Evolutionary conservation across 1,140 invertebrate genomes (phyloP).

Genomic region (Akabosia matsudoensis): DNA sequence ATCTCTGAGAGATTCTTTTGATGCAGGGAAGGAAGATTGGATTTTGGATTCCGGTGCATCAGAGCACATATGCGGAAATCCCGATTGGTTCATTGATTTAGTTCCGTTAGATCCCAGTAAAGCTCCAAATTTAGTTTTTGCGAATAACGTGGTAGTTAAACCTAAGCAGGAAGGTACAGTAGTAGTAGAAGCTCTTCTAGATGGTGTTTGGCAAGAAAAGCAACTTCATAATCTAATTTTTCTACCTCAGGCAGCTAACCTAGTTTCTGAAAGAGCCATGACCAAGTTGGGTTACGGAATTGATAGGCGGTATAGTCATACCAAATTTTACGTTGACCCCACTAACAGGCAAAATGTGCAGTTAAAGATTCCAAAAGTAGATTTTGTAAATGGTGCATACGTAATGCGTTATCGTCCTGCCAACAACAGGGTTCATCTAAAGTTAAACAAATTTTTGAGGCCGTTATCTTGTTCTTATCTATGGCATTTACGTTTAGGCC

Average conservation of each 20-base stretch:
- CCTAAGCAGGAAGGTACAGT: not conserved
- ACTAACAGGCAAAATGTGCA: too few species aligned
- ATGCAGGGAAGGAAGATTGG: not conserved
- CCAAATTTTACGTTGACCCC: too few species aligned
- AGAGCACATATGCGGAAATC: not conserved
- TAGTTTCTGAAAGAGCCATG: slow-evolving; percentile 26
- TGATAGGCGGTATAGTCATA: not conserved
- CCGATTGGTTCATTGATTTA: not conserved
- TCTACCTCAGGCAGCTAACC: slow-evolving; percentile 23
- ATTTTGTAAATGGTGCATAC: not conserved
- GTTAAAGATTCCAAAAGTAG: not conserved
- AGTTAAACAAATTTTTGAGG: not conserved
- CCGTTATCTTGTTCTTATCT: too few species aligned
- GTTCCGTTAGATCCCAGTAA: not conserved
- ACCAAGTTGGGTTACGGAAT: slow-evolving; percentile 4
- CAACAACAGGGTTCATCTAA: not conserved
- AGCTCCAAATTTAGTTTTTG: too few species aligned
- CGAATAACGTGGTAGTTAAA: not conserved
- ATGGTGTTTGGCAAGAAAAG: not conserved
- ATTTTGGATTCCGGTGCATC: not conserved
- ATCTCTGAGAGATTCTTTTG: not conserved
- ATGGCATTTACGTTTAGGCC: not conserved
- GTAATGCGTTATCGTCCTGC: not conserved
- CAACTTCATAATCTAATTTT: not conserved
- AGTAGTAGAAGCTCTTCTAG: not conserved